Conservation (phyloP, 2,797 vertebrate species). For the Poecilia velifera region DNA sequence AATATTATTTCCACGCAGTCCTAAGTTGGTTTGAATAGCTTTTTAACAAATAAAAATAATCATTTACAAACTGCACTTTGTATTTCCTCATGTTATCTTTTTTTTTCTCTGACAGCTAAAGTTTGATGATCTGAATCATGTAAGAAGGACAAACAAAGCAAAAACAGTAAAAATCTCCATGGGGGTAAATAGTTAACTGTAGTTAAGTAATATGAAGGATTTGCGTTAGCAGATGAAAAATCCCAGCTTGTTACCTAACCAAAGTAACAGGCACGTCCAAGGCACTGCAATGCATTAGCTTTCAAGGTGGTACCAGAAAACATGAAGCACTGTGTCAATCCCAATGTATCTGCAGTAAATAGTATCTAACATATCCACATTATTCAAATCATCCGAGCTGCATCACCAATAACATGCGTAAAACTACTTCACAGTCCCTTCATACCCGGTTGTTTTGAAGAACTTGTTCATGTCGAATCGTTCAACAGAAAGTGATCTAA, state of each 20-base stretch:
- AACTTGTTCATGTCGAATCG: conserved; percentile 31
- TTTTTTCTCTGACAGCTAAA: not conserved
- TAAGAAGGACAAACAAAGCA: not conserved
- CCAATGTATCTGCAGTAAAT: conserved; percentile 13
- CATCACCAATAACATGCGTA: conserved; percentile 16
- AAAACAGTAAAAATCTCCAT: not conserved
- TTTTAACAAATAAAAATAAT: not conserved
- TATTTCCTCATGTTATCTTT: not conserved
- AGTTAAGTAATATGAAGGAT: conserved; percentile 24
- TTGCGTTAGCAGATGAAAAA: conserved; percentile 15
- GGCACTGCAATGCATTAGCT: not conserved
- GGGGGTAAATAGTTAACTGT: not conserved
- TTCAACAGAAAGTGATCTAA: conserved; percentile 21
- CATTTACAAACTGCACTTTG: not conserved
- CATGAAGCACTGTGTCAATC: not conserved
- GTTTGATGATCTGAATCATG: not conserved
- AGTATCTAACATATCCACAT: conserved; percentile 49
- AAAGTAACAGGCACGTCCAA: conserved; percentile 3
- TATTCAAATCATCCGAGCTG: conserved; percentile 19
- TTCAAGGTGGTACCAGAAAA: not conserved
- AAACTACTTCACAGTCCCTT: not conserved
- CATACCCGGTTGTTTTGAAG: conserved; percentile 24
- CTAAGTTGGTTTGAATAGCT: not conserved
- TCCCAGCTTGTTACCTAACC: conserved; percentile 7
- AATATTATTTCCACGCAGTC: not conserved